phyloP scores from a whole-genome alignment of 2,888 invertebrate genomes.

The Callosobruchus maculatus region DNA sequence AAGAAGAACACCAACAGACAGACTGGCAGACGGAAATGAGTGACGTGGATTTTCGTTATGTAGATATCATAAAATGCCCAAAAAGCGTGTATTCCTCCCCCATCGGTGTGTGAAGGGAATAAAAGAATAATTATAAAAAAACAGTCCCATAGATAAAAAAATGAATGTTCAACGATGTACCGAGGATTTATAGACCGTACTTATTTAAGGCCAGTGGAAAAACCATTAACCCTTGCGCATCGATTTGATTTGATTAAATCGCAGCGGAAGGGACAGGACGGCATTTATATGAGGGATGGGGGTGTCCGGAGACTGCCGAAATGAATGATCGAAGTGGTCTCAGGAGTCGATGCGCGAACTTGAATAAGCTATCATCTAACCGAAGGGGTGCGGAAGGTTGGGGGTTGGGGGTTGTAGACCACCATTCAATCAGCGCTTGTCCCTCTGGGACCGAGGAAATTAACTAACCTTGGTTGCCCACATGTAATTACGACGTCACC shows the following conservation, averaged over 20 bases:
- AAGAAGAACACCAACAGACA: too few relatives aligned
- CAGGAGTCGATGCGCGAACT: constrained; percentile 19
- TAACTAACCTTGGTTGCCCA: constrained; percentile 45
- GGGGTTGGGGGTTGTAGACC: constrained; percentile 15
- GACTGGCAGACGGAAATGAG: too few relatives aligned
- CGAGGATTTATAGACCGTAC: neutral
- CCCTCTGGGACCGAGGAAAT: constrained; percentile 42
- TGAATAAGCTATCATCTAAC: constrained; percentile 25
- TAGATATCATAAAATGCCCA: too few relatives aligned
- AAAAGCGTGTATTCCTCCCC: too few relatives aligned
- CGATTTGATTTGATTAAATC: constrained; percentile 9
- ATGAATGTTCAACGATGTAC: too few relatives aligned
- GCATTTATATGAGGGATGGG: constrained; percentile 1
- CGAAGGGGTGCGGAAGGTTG: constrained; percentile 3
- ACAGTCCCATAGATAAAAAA: too few relatives aligned
- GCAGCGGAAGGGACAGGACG: neutral
- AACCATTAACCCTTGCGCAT: neutral
- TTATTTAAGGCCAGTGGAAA: neutral
- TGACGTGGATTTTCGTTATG: too few relatives aligned
- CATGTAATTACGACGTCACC: constrained; percentile 41
- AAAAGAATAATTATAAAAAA: too few relatives aligned
- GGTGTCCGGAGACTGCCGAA: constrained; percentile 7
- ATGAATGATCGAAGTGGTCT: constrained; percentile 23
- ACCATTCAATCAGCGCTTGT: constrained; percentile 44
- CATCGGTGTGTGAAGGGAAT: too few relatives aligned